Evolutionary conservation across 2,888 invertebrate genomes (phyloP).

Genomic region (Pherbina coryleti): DNA sequence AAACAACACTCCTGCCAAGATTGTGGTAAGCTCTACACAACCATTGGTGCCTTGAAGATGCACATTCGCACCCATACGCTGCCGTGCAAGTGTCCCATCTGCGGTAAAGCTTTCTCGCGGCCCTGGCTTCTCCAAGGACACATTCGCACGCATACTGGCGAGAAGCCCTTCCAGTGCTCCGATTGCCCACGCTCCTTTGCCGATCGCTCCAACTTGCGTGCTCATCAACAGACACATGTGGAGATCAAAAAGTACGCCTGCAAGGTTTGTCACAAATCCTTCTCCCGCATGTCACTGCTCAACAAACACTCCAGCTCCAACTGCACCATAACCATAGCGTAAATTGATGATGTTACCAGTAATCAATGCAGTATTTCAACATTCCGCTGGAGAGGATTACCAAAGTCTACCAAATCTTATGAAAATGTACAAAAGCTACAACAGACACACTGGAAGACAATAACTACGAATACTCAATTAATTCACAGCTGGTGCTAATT

Average conservation of each 20-base stretch:
- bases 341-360: constrained; percentile 48
- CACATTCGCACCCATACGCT: constrained; percentile 68
- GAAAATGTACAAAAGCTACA: not conserved
- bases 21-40: constrained; percentile 67
- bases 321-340: constrained; percentile 64
- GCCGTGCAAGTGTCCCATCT: constrained; percentile 68
- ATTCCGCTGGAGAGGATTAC: constrained; percentile 54
- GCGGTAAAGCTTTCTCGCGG: constrained; percentile 68
- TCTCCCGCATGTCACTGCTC: constrained; percentile 68
- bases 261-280: constrained; percentile 66
- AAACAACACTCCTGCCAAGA: constrained; percentile 74
- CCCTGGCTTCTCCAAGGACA: constrained; percentile 68
- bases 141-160: constrained; percentile 68
- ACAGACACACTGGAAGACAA: constrained; percentile 25
- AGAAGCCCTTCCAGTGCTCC: constrained; percentile 67
- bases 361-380: constrained; percentile 26
- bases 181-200: constrained; percentile 68
- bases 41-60: constrained; percentile 68
- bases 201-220: constrained; percentile 68
- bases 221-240: constrained; percentile 68
- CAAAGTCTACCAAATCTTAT: not conserved
- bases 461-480: constrained; percentile 34
- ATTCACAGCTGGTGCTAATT: constrained; percentile 47
- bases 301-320: constrained; percentile 67
- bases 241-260: constrained; percentile 68